These are phyloP conservation scores for Amorpha juglandis DNA, from an alignment of 2,888 invertebrate genomes.

Conservation along the genomic window DNA sequence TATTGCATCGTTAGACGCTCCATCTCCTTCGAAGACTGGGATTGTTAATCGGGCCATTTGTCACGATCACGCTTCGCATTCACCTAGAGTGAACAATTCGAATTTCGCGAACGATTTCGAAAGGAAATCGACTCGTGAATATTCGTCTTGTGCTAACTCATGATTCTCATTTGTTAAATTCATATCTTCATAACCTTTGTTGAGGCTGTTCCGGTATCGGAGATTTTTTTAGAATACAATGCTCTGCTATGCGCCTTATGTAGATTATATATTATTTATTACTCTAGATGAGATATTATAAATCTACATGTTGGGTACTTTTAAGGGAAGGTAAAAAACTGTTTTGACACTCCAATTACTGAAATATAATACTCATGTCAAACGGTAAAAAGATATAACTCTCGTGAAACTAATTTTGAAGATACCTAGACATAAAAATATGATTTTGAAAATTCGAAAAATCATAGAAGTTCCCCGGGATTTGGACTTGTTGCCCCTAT, in stretches of 20 bases:
- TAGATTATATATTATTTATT: no score
- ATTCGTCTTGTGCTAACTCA: slow-evolving; percentile 45
- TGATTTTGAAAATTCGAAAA: no score
- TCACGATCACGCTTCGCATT: slow-evolving; percentile 78
- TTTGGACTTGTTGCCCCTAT: no score
- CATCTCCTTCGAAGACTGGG: slow-evolving; percentile 74
- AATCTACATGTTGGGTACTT: no score
- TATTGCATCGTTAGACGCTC: slow-evolving; percentile 81
- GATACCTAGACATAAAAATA: no score
- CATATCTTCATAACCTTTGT: slow-evolving; percentile 28
- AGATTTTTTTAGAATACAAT: not conserved
- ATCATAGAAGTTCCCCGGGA: no score
- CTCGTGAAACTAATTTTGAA: no score
- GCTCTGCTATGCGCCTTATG: not conserved
- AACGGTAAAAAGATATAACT: no score
- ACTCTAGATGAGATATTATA: no score
- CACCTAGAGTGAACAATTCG: slow-evolving; percentile 68
- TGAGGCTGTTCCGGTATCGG: not conserved
- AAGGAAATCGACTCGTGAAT: slow-evolving; percentile 53
- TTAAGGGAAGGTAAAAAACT: no score
- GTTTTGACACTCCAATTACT: no score
- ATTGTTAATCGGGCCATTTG: slow-evolving; percentile 82
- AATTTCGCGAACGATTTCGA: slow-evolving; percentile 71
- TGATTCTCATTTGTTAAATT: slow-evolving; percentile 39
- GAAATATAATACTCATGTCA: no score